phyloP scores from a whole-genome alignment of 2,113 vertebrate species.

The Xerus inauris region DNA sequence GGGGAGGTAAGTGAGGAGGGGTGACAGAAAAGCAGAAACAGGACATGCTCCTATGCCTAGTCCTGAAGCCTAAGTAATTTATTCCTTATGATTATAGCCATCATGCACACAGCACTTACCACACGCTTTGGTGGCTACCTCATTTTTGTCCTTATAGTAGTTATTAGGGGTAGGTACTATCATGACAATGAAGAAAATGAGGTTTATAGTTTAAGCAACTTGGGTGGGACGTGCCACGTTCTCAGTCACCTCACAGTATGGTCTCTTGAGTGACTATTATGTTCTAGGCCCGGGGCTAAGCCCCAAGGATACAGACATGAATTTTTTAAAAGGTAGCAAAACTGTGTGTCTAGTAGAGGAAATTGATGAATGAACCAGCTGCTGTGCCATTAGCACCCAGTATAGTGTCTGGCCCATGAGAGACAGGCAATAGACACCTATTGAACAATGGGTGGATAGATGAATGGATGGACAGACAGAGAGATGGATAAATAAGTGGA shows the following conservation, averaged over 20 bases:
- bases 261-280: conserved; percentile 31
- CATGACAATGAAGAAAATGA: not conserved
- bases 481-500: not conserved
- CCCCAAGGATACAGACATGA: not conserved
- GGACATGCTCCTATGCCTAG: not conserved
- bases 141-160: not conserved
- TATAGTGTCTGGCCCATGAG: not conserved
- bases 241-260: not conserved
- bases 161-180: not conserved
- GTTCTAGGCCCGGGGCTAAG: not conserved
- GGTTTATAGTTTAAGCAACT: not conserved
- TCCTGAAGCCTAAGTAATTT: not conserved
- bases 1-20: rapidly evolving
- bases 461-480: not conserved
- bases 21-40: not conserved
- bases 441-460: not conserved
- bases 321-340: not conserved
- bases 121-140: not conserved
- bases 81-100: not conserved
- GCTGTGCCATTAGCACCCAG: not conserved
- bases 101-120: not conserved
- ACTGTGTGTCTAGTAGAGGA: not conserved
- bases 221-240: not conserved
- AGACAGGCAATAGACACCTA: not conserved
- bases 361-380: not conserved